Conservation (phyloP, 2,888 invertebrate species). For the Amphipyra berbera region DNA sequence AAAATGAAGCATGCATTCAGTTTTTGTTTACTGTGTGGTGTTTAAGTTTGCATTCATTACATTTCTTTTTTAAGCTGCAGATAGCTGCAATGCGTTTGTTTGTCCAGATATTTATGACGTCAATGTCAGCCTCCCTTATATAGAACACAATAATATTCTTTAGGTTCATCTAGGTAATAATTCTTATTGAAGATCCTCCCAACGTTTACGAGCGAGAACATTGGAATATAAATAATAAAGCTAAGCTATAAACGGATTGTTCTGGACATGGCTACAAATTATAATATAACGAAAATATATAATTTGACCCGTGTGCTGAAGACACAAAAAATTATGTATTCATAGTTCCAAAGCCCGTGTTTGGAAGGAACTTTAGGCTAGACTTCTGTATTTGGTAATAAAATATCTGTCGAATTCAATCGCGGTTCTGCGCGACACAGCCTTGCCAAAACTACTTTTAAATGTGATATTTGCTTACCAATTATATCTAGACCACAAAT, state of each 20-base stretch:
- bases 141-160: constrained; percentile 29
- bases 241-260: constrained; percentile 51
- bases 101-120: constrained; percentile 41
- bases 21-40: background rate
- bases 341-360: constrained; percentile 29
- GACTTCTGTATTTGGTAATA: constrained; percentile 40
- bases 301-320: constrained; percentile 6
- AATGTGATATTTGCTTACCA: constrained; percentile 41
- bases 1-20: constrained; percentile 18
- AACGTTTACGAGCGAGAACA: constrained; percentile 48
- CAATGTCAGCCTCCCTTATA: constrained; percentile 44
- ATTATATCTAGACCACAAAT: constrained; percentile 42
- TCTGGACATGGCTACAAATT: constrained; percentile 30
- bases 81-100: constrained; percentile 19
- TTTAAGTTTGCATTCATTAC: constrained; percentile 13
- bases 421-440: constrained; percentile 11
- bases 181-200: constrained; percentile 23
- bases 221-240: constrained; percentile 58
- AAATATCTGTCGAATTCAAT: constrained; percentile 37
- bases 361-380: constrained; percentile 20
- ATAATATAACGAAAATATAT: background rate
- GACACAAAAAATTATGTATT: constrained; percentile 15
- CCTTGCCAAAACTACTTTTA: constrained; percentile 50
- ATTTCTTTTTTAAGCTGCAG: constrained; percentile 9
- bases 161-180: constrained; percentile 35